Evolutionary conservation across 2,113 vertebrate genomes (phyloP).

Genomic region (Embiotoca jacksoni): DNA sequence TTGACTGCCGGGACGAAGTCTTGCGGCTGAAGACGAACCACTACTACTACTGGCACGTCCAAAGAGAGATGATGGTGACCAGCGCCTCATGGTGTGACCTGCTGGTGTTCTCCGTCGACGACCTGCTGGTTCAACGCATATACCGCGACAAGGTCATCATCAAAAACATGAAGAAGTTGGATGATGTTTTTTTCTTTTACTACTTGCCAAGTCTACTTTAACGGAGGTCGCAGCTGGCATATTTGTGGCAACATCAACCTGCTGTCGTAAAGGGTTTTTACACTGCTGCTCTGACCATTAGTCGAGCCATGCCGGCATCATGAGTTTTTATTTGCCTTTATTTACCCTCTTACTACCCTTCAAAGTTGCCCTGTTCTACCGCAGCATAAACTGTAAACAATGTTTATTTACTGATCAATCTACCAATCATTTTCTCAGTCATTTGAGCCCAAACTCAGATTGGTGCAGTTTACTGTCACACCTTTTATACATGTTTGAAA

Average conservation of each 20-base stretch:
- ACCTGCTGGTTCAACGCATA: constrained; percentile 65
- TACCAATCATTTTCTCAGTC: too few relatives aligned
- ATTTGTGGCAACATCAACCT: neutral
- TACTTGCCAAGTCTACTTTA: constrained; percentile 44
- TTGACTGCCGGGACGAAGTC: constrained; percentile 3
- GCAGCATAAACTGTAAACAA: too few relatives aligned
- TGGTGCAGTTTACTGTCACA: too few relatives aligned
- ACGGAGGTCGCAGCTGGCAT: neutral
- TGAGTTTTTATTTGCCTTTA: too few relatives aligned
- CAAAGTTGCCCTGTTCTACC: too few relatives aligned
- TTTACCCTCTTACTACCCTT: too few relatives aligned
- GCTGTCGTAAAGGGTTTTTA: neutral
- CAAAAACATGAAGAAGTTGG: constrained; percentile 46
- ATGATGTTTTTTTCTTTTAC: constrained; percentile 56
- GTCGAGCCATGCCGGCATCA: too few relatives aligned
- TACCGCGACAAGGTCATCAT: constrained; percentile 40
- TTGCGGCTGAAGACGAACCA: constrained; percentile 35
- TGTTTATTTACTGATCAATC: too few relatives aligned
- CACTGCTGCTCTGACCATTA: too few relatives aligned
- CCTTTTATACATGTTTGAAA: too few relatives aligned
- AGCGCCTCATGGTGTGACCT: constrained; percentile 64
- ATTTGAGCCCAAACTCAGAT: too few relatives aligned
- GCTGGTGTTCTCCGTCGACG: constrained; percentile 43
- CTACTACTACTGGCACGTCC: constrained; percentile 48
- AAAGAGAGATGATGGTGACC: constrained; percentile 66